Evolutionary conservation across 1,140 invertebrate species (phyloP), one percentile per base, ranked within the genome.

Genomic region (Pseudomyrmex cubaensis): DNA sequence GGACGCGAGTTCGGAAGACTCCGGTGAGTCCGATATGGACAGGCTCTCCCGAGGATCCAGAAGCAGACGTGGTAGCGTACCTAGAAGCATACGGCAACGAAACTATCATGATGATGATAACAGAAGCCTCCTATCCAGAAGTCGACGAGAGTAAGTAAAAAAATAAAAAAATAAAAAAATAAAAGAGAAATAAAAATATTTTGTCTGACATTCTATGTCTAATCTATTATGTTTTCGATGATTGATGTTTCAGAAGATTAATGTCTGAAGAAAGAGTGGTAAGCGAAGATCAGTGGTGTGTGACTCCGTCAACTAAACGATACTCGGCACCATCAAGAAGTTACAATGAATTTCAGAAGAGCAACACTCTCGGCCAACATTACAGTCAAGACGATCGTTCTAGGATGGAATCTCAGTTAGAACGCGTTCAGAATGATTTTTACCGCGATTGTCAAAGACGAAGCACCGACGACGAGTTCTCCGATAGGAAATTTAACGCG

Each of bases 1-100:
- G 67, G 95, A 92, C 85, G 95, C 90, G 62, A 95, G 89, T 78
- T 95, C 83, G 82, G 95, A 90, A 73, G 93, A 95, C 73, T 95
- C 95, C 15, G 95, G 95, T 20, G 95, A 95, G 12, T 95, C 95
- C 1, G 95, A 95, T 73, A 93, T 95, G 22, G 95, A 95, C 82
- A 92, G 95, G 15, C 86, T 95, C 1, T 95, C 95, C 0, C 77
- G 94, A 69, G 92, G 95, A 90, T 92, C 95, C 57, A 77, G 94
- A 89, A 63, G 91, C 0, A 90, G 91, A 84, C 80, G 91, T 20
- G 86, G 90, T 15, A 90, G 92, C 52, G 69, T 92, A 52, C 82
- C 89, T 12, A 89, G 89, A 74, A 90, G 73, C 8, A 25, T 69
- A 46, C 89, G 90, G 72, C 69, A 91, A 46, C 88, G 92, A 63